phyloP scores from a whole-genome alignment of 2,113 vertebrate genomes.

The Heliornis fulica region DNA sequence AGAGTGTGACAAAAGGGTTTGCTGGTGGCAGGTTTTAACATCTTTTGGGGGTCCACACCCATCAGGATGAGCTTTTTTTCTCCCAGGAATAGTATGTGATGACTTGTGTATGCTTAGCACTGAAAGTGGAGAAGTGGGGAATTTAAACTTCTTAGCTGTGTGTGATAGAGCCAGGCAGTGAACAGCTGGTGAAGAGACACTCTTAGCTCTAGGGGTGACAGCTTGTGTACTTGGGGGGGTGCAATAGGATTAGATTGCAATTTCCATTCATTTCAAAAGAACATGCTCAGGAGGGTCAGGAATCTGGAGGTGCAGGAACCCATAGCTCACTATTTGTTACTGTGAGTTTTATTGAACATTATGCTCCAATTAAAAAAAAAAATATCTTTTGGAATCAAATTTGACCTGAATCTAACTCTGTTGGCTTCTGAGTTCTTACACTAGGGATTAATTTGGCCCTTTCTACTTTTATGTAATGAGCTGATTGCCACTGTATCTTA shows the following conservation, averaged over 20 bases:
- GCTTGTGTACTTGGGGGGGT: slow-evolving; percentile 14
- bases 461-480: slow-evolving; percentile 66
- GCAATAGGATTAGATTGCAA: slow-evolving; percentile 2
- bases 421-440: slow-evolving; percentile 23
- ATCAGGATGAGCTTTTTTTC: background rate
- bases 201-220: slow-evolving; percentile 19
- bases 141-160: slow-evolving; percentile 38
- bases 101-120: background rate
- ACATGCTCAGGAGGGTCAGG: slow-evolving; percentile 8
- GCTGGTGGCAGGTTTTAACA: background rate
- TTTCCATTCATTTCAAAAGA: slow-evolving; percentile 19
- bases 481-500: slow-evolving; percentile 62
- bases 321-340: background rate
- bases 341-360: background rate
- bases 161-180: background rate
- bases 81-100: background rate
- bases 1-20: background rate
- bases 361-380: slow-evolving; percentile 29
- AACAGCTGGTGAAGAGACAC: slow-evolving; percentile 41
- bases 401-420: slow-evolving; percentile 56
- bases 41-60: background rate
- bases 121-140: background rate
- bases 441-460: slow-evolving; percentile 65
- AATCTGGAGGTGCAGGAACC: background rate
- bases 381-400: slow-evolving; percentile 25